Evolutionary conservation across 2,797 vertebrate species (phyloP).

Genomic region (Chelmon rostratus): DNA sequence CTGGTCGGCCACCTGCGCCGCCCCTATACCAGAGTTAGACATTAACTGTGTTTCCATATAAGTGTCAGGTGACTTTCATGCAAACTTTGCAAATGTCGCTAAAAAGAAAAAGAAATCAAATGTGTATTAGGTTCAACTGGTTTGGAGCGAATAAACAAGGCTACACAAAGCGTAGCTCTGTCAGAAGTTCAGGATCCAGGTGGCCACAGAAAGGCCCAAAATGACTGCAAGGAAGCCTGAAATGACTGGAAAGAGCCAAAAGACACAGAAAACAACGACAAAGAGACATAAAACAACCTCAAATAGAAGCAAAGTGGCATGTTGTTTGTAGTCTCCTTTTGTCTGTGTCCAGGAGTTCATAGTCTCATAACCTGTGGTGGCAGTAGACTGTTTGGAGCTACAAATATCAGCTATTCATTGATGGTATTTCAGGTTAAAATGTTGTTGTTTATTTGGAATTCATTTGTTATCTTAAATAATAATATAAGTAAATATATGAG

Average conservation of each 20-base stretch:
- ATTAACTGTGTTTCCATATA: too few relatives aligned
- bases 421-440: background rate
- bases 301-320: background rate
- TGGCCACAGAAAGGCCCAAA: background rate
- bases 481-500: background rate
- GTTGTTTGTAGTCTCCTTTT: background rate
- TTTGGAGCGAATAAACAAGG: too few relatives aligned
- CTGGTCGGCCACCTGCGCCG: too few relatives aligned
- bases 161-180: too few relatives aligned
- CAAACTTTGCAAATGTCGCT: too few relatives aligned
- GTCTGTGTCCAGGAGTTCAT: background rate
- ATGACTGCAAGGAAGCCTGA: background rate
- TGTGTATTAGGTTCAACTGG: too few relatives aligned
- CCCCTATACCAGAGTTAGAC: background rate
- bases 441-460: background rate
- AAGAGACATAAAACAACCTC: background rate
- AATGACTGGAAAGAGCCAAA: background rate
- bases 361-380: background rate
- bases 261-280: background rate
- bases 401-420: background rate
- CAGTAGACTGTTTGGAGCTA: background rate
- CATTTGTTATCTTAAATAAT: background rate
- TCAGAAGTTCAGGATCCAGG: background rate
- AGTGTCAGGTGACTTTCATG: too few relatives aligned
- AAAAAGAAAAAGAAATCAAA: too few relatives aligned